phyloP scores from a whole-genome alignment of 1,140 invertebrate species.

The Macrobrachium nipponense region DNA sequence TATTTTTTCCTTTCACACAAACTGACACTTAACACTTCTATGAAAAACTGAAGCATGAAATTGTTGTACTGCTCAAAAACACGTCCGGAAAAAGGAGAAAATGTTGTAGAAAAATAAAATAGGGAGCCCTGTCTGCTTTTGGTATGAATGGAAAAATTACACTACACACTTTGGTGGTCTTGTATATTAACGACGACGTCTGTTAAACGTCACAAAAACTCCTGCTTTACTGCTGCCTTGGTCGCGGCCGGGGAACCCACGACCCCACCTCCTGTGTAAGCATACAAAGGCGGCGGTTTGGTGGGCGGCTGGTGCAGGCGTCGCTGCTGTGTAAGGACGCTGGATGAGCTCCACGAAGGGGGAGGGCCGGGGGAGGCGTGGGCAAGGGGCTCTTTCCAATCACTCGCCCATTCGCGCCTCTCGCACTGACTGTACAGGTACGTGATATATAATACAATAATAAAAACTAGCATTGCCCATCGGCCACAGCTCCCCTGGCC shows the following conservation, averaged over 20 bases:
- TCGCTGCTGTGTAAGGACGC: constrained; percentile 44
- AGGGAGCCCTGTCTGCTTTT: constrained; percentile 60
- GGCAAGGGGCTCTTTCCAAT: constrained; percentile 16
- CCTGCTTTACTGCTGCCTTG: constrained; percentile 44
- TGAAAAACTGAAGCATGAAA: constrained; percentile 52
- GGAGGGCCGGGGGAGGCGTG: constrained; percentile 25
- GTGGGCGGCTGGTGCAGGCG: constrained; percentile 47
- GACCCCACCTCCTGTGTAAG: constrained; percentile 36
- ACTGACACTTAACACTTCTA: constrained; percentile 57
- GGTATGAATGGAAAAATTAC: constrained; percentile 59
- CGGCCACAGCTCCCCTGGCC: constrained; percentile 46
- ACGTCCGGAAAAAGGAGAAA: constrained; percentile 51
- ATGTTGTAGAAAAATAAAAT: constrained; percentile 61
- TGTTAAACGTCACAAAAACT: constrained; percentile 25
- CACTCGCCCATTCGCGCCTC: constrained; percentile 33
- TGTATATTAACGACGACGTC: background rate
- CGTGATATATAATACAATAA: constrained; percentile 62
- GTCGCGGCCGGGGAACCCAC: constrained; percentile 40
- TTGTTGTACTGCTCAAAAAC: constrained; percentile 58
- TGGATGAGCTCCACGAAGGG: constrained; percentile 45
- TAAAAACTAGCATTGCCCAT: constrained; percentile 55
- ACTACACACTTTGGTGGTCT: constrained; percentile 52
- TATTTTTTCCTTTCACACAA: constrained; percentile 55
- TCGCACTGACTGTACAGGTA: constrained; percentile 61
- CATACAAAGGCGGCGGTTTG: constrained; percentile 8